Percentiles rank a stretch among this genome's conserved stretches.
These are phyloP conservation scores for Incurvaria masculella DNA, from an alignment of 2,888 invertebrate species.

Conservation along the genomic window DNA sequence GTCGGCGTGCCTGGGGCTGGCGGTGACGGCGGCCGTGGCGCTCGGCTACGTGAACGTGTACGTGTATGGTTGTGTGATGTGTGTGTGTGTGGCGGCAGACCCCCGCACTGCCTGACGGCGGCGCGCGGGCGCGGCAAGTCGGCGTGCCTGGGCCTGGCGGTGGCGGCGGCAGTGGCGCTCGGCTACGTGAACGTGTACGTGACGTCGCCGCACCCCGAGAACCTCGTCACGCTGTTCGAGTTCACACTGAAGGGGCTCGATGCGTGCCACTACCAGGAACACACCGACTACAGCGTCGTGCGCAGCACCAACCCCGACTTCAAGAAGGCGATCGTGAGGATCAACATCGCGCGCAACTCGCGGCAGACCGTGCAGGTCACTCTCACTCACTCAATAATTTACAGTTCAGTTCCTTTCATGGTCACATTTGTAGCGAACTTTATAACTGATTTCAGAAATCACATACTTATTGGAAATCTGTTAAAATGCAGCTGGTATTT, in stretches of 20 bases:
- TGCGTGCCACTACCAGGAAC: constrained; percentile 91
- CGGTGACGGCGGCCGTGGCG: constrained; percentile 77
- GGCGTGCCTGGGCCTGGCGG: constrained; percentile 90
- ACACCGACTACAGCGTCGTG: constrained; percentile 91
- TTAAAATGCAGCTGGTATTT: too few relatives aligned
- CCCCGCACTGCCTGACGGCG: constrained; percentile 94
- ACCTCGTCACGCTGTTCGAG: constrained; percentile 95
- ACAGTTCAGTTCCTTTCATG: too few relatives aligned
- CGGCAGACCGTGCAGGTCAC: constrained; percentile 87
- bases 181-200: constrained; percentile 94
- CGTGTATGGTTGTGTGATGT: constrained; percentile 82
- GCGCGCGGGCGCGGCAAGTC: constrained; percentile 98
- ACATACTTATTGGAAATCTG: too few relatives aligned
- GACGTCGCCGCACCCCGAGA: constrained; percentile 97
- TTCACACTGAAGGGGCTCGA: constrained; percentile 96
- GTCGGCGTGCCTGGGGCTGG: constrained; percentile 93
- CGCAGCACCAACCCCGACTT: constrained; percentile 95
- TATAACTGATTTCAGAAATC: too few relatives aligned
- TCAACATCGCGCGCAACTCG: constrained; percentile 87
- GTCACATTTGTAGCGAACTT: too few relatives aligned
- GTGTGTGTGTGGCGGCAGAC: constrained; percentile 61
- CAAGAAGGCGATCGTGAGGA: constrained; percentile 92
- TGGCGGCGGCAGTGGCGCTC: constrained; percentile 69
- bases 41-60: constrained; percentile 86
- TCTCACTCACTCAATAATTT: background rate